Conservation (phyloP, 2,797 vertebrate genomes). For the Lithobates sylvaticus region DNA sequence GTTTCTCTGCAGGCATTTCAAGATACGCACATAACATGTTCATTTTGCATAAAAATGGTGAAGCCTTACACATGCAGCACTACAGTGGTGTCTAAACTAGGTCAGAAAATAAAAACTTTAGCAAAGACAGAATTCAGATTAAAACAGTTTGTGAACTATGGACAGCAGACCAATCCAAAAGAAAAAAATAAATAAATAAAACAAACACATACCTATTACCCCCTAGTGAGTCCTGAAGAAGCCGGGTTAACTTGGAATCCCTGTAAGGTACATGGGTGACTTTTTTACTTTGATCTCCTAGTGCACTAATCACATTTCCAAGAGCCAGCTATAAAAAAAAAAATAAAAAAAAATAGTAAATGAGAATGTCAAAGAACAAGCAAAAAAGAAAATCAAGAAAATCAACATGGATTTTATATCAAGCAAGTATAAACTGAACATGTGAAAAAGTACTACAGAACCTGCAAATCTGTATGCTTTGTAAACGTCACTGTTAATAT, state of each 20-base stretch:
- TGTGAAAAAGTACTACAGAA: not conserved
- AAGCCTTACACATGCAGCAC: no score
- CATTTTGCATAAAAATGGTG: no score
- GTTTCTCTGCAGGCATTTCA: not conserved
- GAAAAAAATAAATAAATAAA: slow-evolving; percentile 29
- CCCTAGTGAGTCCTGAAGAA: slow-evolving; percentile 95
- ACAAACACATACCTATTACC: slow-evolving; percentile 88
- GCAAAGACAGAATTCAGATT: no score
- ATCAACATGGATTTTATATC: not conserved
- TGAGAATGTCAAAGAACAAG: not conserved
- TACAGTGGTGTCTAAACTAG: no score
- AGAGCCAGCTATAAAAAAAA: slow-evolving; percentile 84
- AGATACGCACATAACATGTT: no score
- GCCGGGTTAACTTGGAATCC: slow-evolving; percentile 95
- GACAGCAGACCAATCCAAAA: slow-evolving; percentile 69
- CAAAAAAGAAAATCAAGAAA: not conserved
- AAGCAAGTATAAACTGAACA: not conserved
- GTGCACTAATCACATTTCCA: slow-evolving; percentile 97
- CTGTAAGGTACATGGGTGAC: slow-evolving; percentile 94
- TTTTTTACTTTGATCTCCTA: slow-evolving; percentile 95
- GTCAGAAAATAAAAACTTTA: no score
- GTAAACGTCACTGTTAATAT: no score
- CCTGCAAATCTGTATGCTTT: not conserved
- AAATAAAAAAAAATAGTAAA: slow-evolving; percentile 23
- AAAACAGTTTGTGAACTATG: no score